A percentile compares a stretch with the other conserved stretches of the same genome.
phyloP scores from a whole-genome alignment of 2,797 vertebrate species.

The Anguilla pacifica region DNA sequence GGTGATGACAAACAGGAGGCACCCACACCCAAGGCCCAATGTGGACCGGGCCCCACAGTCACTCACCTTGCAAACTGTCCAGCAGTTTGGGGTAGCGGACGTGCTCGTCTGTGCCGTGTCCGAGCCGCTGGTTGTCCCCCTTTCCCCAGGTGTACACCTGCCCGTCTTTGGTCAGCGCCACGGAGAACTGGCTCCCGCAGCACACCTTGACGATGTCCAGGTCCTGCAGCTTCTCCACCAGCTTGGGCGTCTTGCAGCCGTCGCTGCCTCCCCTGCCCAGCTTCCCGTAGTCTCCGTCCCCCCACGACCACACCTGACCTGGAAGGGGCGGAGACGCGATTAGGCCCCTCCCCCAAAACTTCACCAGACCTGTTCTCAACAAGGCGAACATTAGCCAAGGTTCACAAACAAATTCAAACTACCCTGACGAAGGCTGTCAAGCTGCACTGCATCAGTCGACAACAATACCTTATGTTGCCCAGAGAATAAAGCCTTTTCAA shows the following conservation, averaged over 20 bases:
- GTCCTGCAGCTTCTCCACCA: slow-evolving; percentile 96
- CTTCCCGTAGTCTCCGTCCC: slow-evolving; percentile 97
- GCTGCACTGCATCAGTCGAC: not conserved
- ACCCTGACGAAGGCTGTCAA: not conserved
- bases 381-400: not conserved
- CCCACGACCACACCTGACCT: slow-evolving; percentile 99
- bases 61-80: slow-evolving; percentile 89
- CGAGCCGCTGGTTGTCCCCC: slow-evolving; percentile 95
- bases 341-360: not conserved
- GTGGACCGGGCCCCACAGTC: not conserved
- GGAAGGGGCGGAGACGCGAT: slow-evolving; percentile 9
- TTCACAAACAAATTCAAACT: not conserved
- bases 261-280: slow-evolving; percentile 95
- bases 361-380: not conserved
- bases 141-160: slow-evolving; percentile 99
- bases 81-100: slow-evolving; percentile 96
- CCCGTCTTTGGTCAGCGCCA: slow-evolving; percentile 93
- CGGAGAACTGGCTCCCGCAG: slow-evolving; percentile 96
- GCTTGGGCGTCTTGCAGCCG: slow-evolving; percentile 93
- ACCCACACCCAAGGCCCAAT: not conserved
- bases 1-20: not conserved
- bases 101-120: slow-evolving; percentile 94
- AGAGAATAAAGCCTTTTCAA: not conserved
- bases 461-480: too few relatives aligned
- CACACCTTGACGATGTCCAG: slow-evolving; percentile 91